Percentiles rank a stretch among this genome's conserved stretches.
Evolutionary conservation across 1,140 invertebrate species (phyloP).

Genomic region (Tenebrio molitor): DNA sequence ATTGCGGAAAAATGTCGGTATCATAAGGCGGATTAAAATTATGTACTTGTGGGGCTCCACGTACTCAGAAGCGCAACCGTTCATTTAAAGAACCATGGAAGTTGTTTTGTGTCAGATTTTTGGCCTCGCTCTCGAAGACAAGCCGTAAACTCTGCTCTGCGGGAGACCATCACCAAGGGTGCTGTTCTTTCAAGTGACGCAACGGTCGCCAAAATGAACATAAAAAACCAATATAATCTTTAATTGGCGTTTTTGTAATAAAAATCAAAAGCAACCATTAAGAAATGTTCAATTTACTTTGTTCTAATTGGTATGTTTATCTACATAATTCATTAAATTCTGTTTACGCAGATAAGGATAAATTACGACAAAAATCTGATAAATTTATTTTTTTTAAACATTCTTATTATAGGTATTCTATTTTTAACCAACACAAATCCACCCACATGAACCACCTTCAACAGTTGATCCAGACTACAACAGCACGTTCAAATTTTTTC

Average conservation of each 20-base stretch:
- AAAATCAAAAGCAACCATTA: constrained; percentile 18
- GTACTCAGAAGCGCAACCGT: background rate
- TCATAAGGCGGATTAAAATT: constrained; percentile 5
- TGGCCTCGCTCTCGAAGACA: no score
- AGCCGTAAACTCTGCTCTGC: constrained; percentile 10
- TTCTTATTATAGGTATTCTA: constrained; percentile 1
- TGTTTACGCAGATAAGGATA: background rate
- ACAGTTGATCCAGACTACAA: background rate
- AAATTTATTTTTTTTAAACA: background rate
- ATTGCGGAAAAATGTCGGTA: constrained; percentile 18
- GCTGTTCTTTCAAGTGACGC: background rate
- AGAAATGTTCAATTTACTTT: constrained; percentile 15
- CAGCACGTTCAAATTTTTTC: no score
- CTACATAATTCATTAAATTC: background rate
- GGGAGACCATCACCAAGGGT: constrained; percentile 7
- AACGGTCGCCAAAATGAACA: constrained; percentile 19
- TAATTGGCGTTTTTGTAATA: background rate
- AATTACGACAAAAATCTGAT: constrained; percentile 8
- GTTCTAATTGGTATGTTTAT: background rate
- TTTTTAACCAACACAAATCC: constrained; percentile 8
- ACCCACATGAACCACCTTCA: background rate
- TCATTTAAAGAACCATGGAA: background rate
- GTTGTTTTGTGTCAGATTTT: constrained; percentile 6
- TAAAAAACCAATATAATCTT: background rate
- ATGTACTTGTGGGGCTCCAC: background rate